A percentile compares a stretch with the other conserved stretches of the same genome.
Evolutionary conservation across 2,888 invertebrate genomes (phyloP).

Genomic region (Lutraria lutraria): DNA sequence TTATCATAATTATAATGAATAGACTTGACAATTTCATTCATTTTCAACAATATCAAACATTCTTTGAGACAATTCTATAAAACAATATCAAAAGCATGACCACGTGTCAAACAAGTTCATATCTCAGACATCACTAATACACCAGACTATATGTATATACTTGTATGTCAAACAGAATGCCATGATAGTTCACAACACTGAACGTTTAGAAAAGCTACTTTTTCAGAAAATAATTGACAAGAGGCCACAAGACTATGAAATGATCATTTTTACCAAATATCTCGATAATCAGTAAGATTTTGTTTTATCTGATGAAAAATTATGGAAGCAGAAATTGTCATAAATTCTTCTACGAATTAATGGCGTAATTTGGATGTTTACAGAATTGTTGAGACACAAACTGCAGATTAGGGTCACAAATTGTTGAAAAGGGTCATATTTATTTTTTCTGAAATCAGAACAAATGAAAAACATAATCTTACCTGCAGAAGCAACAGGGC

Average conservation of each 20-base stretch:
- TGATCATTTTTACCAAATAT: no score
- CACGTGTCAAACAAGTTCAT: neutral
- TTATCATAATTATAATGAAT: neutral
- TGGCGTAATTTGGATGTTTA: no score
- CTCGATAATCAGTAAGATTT: no score
- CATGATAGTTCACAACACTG: neutral
- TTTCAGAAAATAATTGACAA: neutral
- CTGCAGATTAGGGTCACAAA: no score
- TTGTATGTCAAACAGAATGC: neutral
- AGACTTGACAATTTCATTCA: neutral
- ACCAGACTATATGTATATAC: neutral
- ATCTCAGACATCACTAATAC: neutral
- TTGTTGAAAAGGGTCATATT: no score
- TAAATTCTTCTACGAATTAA: no score
- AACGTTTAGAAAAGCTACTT: constrained; percentile 4
- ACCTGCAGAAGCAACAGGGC: constrained; percentile 80
- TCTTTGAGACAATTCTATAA: neutral
- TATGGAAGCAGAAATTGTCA: no score
- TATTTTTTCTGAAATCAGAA: neutral
- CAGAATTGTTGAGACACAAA: no score
- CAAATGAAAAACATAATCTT: constrained; percentile 29
- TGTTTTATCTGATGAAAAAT: no score
- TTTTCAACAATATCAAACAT: neutral
- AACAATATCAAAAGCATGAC: constrained; percentile 9
- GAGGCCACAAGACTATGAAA: no score